Base-by-base conservation (phyloP, 2,797 vertebrate genomes). In the Phataginus tetradactyla region DNA sequence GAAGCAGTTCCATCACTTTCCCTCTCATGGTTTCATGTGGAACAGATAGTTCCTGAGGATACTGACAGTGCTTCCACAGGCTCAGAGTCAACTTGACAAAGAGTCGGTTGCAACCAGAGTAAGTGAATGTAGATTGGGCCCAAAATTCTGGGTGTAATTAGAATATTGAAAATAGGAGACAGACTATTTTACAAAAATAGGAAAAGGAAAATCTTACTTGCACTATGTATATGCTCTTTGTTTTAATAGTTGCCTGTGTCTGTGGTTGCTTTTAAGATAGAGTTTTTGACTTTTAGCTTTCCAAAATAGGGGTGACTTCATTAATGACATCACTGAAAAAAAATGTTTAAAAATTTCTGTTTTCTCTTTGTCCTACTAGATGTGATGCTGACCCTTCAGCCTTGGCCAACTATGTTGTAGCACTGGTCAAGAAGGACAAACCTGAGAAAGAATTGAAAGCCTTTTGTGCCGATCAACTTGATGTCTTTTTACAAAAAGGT, bases 401-500 rank as follows among this genome's bases (percentile, higher is more conserved):
- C 87, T 98, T 99, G 98, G 99, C 99, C 96, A 99, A 99, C 98
- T 99, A 99, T 97, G 99, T 99, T 23, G 99, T 99, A 98, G 99
- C 99, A 5, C 98, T 99, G 97, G 99, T 99, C 88, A 99, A 99
- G 98, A 99, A 99, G 95, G 99, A 99, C 98, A 99, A 99, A 98
- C 99, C 99, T 0, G 99, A 99, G 98, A 99, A 99, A 96, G 99
- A 99, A 79, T 98, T 99, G 94, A 99, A 99, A 96, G 99, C 99
- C 18, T 99, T 99, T 92, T 99, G 99, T 98, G 99, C 99, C 42
- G 99, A 99, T 98, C 99, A 99, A 98, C 99, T 99, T 97, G 99
- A 99, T 95, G 99, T 99, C 96, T 99, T 99, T 98, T 98, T 99
- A 96, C 99, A 99, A 97, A 99, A 99, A 99, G 99, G 99, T 99